Evolutionary conservation across 2,888 invertebrate species (phyloP), one percentile per base, ranked within the genome.

Genomic region (Piscicola geometra): DNA sequence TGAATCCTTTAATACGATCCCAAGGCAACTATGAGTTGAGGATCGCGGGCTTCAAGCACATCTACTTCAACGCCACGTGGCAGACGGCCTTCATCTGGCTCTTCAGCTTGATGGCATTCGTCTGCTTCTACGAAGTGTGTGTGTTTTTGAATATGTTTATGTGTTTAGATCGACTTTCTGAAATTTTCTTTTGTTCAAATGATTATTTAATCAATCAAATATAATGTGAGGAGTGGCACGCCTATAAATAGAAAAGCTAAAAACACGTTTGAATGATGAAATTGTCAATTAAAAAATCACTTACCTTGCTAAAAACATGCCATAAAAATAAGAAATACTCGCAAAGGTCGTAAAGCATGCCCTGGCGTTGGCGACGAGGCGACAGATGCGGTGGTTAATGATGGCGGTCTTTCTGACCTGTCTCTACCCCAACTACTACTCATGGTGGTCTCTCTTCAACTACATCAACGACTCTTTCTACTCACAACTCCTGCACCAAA

Each of bases 401-500:
- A 21, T 77, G 25, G 9, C 78, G 0, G 71, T 79, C 18, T 70
- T 79, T 35, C 30, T 71, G 1, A 32, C 75, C 12, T 76, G 33
- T 50, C 36, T 80, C 66, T 80, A 78, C 70, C 79, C 80, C 25
- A 79, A 80, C 66, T 80, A 80, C 71, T 80, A 80, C 75, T 35
- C 78, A 21, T 80, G 80, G 80, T 80, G 80, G 80, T 67, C 73
- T 32, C 81, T 78, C 52, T 75, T 80, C 74, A 80, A 79, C 60
- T 78, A 78, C 60, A 77, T 73, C 70, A 80, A 80, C 71, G 80
- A 80, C 69, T 76, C 75, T 56, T 79, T 78, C 75, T 80, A 79
- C 50, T 28, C 77, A 12, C 78, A 79, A 71, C 77, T 78, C 71
- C 72, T 66, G 33, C 80, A 80, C 72, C 80, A 80, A 60, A 60